phyloP scores from a whole-genome alignment of 1,140 invertebrate genomes.

The Microplitis mediator region DNA sequence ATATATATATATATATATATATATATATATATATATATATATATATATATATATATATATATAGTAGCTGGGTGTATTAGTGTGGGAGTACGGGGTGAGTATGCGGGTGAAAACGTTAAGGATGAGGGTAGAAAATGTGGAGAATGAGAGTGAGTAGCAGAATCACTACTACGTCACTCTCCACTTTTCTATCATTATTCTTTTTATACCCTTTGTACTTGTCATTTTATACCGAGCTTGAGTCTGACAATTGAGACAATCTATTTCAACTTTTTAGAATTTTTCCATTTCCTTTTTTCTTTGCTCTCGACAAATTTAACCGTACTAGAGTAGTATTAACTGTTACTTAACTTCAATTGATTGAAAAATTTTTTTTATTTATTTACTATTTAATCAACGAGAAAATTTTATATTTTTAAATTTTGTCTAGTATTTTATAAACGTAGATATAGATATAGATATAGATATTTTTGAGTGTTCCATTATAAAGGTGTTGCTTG shows the following conservation, averaged over 20 bases:
- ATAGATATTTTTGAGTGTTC: slow-evolving; percentile 26
- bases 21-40: no score
- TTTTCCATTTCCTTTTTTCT: neutral
- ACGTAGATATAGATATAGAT: neutral
- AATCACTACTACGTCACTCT: neutral
- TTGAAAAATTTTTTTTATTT: neutral
- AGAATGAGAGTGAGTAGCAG: neutral
- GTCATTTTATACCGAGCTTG: neutral
- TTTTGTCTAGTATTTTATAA: neutral
- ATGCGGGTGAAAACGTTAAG: slow-evolving; percentile 28
- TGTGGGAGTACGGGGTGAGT: slow-evolving; percentile 27
- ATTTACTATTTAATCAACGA: neutral
- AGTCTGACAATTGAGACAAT: slow-evolving; percentile 1
- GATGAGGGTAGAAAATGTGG: neutral
- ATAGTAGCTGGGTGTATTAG: slow-evolving; percentile 40
- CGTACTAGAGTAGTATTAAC: neutral
- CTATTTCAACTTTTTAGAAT: neutral
- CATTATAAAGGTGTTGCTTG: slow-evolving; percentile 54
- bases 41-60: no score
- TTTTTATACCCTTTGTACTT: neutral
- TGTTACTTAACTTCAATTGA: neutral
- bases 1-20: no score
- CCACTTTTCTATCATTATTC: neutral
- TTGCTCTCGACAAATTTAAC: neutral
- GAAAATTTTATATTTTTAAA: no score